A percentile compares a stretch with the other conserved stretches of the same genome.
Conservation (phyloP, 2,113 vertebrate genomes). For the Sprattus sprattus region DNA sequence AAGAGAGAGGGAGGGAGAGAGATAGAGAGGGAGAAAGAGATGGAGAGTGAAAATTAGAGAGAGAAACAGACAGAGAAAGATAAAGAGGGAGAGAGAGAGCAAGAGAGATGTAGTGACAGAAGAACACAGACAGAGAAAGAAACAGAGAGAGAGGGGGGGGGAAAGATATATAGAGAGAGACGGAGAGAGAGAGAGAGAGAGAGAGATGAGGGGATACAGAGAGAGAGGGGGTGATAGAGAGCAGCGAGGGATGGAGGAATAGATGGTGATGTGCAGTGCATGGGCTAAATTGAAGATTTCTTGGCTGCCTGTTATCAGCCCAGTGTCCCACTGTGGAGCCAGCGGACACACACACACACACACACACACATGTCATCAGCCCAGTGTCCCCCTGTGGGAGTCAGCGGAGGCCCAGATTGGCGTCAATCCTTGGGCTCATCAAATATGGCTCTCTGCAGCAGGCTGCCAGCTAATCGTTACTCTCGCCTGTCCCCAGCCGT, state of each 20-base stretch:
- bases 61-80: not conserved
- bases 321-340: not conserved
- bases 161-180: not conserved
- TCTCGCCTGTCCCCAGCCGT: not conserved
- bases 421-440: not conserved
- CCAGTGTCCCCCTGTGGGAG: not conserved
- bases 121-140: not conserved
- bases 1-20: too few species aligned
- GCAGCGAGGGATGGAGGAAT: not conserved
- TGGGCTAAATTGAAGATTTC: not conserved
- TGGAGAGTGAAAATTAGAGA: not conserved
- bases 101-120: not conserved
- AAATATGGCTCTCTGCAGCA: too few species aligned
- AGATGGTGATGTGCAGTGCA: not conserved
- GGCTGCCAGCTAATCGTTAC: too few species aligned
- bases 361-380: conserved; percentile 12
- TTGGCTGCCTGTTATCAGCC: not conserved
- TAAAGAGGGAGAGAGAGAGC: not conserved
- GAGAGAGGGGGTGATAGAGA: not conserved
- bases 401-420: not conserved
- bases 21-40: too few species aligned
- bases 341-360: too few species aligned
- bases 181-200: not conserved
- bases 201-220: not conserved
- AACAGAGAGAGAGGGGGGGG: too few species aligned